A percentile compares a stretch with the other conserved stretches of the same genome.
These are phyloP conservation scores for Mesorhabditis sp. DNA, from an alignment of 2,888 invertebrate genomes.

Conservation along the genomic window DNA sequence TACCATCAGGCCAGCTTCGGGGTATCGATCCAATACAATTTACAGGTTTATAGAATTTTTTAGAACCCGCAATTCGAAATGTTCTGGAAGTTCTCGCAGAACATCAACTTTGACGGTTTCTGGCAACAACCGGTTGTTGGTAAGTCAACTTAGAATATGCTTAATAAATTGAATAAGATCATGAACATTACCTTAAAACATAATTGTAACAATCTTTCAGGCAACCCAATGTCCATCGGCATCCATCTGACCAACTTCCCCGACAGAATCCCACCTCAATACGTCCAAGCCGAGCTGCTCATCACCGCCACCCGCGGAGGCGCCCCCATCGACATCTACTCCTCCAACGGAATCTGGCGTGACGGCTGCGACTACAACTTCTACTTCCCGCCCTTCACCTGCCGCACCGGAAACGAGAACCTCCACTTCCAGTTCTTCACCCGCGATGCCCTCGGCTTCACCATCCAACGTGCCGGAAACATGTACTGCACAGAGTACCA, in stretches of 20 bases:
- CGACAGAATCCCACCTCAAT: conserved; percentile 22
- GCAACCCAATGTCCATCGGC: not conserved
- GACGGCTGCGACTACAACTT: conserved; percentile 40
- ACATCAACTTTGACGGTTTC: conserved; percentile 21
- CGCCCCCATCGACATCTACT: conserved; percentile 31
- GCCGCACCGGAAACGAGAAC: conserved; percentile 31
- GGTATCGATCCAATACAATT: not conserved
- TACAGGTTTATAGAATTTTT: not conserved
- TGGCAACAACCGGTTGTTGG: conserved; percentile 25
- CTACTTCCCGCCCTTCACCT: conserved; percentile 45
- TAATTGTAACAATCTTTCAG: not conserved
- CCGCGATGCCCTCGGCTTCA: conserved; percentile 31
- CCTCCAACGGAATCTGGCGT: conserved; percentile 40
- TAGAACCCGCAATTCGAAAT: conserved; percentile 25
- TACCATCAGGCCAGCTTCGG: conserved; percentile 21
- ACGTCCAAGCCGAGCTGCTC: conserved; percentile 28
- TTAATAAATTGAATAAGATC: not conserved
- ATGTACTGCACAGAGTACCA: conserved; percentile 35
- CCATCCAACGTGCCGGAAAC: conserved; percentile 42
- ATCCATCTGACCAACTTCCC: conserved; percentile 26
- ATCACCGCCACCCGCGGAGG: conserved; percentile 32
- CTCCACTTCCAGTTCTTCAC: conserved; percentile 45
- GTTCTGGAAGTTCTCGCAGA: conserved; percentile 29
- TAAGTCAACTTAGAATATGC: conserved; percentile 11
- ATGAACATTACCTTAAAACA: not conserved